A percentile compares a stretch with the other conserved stretches of the same genome.
phyloP scores from a whole-genome alignment of 2,888 invertebrate species.

The Phrixothrix hirtus region DNA sequence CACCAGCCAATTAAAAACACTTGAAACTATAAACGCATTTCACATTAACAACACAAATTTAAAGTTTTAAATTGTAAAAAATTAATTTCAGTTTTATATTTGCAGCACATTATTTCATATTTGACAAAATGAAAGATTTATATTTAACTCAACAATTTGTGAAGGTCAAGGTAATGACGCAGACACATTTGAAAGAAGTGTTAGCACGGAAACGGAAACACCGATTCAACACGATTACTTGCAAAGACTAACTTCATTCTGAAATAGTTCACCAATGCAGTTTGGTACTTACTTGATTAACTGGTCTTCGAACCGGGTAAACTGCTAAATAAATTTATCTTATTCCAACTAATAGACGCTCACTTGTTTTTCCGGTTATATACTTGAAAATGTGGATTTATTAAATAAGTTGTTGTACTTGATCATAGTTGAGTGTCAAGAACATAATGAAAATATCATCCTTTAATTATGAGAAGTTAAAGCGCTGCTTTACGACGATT shows the following conservation, averaged over 20 bases:
- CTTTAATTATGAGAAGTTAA: no score
- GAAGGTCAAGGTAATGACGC: slow-evolving; percentile 8
- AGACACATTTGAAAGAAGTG: slow-evolving; percentile 5
- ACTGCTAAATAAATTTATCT: slow-evolving; percentile 39
- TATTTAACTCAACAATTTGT: neutral
- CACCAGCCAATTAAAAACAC: neutral
- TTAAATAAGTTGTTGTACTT: slow-evolving; percentile 37
- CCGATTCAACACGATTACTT: slow-evolving; percentile 25
- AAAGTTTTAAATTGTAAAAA: no score
- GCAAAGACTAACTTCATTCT: slow-evolving; percentile 29
- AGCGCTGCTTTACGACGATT: no score
- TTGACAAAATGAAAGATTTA: no score
- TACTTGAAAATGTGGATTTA: slow-evolving; percentile 29
- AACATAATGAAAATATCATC: no score
- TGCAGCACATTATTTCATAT: no score
- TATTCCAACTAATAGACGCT: slow-evolving; percentile 34
- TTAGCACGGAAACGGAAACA: slow-evolving; percentile 23
- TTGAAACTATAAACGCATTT: slow-evolving; percentile 1
- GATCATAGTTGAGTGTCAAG: slow-evolving; percentile 33
- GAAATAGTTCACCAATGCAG: slow-evolving; percentile 30
- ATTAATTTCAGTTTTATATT: no score
- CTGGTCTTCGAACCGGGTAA: slow-evolving; percentile 39
- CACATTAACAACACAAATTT: neutral
- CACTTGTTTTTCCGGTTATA: slow-evolving; percentile 39
- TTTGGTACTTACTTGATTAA: slow-evolving; percentile 32